These are phyloP conservation scores for Mormyrops boulengeri DNA, from an alignment of 2,797 vertebrate species.

Conservation along the genomic window DNA sequence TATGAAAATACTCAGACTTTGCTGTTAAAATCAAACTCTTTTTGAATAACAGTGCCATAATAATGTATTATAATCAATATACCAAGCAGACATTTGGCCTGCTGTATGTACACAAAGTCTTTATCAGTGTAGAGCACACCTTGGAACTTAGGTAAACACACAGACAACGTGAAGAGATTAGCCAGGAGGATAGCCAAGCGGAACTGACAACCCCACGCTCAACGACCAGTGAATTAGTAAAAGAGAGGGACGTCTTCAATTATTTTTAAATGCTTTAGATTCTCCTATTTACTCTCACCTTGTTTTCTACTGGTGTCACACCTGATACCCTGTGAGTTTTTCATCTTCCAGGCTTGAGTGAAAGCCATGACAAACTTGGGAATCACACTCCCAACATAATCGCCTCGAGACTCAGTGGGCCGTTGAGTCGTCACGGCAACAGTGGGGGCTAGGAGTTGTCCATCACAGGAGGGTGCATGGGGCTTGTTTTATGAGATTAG, in stretches of 20 bases:
- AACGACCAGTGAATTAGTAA: background rate
- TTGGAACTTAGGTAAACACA: background rate
- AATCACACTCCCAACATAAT: constrained; percentile 47
- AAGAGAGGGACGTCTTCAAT: background rate
- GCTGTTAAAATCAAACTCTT: background rate
- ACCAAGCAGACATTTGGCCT: background rate
- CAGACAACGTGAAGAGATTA: background rate
- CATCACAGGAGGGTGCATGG: constrained; percentile 39
- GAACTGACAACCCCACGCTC: background rate
- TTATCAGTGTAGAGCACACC: background rate
- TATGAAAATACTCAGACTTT: background rate
- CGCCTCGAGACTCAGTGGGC: constrained; percentile 36
- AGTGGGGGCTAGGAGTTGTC: constrained; percentile 47
- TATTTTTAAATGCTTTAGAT: background rate
- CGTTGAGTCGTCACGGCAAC: constrained; percentile 43
- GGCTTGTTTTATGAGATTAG: constrained; percentile 54
- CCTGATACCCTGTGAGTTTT: background rate
- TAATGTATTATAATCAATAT: background rate
- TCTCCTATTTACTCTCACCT: background rate
- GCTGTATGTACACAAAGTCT: background rate
- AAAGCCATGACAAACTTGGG: background rate
- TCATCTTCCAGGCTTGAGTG: background rate
- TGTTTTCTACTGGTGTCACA: background rate
- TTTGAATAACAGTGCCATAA: background rate
- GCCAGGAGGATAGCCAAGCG: background rate